A percentile compares a stretch with the other conserved stretches of the same genome.
phyloP scores from a whole-genome alignment of 1,140 invertebrate species.

The Plodia interpunctella region DNA sequence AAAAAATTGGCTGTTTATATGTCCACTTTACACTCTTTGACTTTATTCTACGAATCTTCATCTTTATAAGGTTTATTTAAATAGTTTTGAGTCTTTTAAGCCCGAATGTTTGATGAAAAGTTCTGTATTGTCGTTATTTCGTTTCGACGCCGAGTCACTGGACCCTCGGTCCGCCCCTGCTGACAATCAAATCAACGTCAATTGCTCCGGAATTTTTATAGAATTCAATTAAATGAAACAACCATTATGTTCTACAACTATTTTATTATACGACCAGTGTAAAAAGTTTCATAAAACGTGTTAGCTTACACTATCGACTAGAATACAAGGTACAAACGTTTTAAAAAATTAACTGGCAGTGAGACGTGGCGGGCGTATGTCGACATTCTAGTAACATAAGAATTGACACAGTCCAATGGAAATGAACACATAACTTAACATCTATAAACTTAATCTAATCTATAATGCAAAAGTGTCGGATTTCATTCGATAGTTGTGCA shows the following conservation, averaged over 20 bases:
- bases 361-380: conserved; percentile 73
- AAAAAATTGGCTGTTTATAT: too few relatives aligned
- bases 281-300: conserved; percentile 66
- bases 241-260: conserved; percentile 57
- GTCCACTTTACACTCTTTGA: too few relatives aligned
- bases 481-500: conserved; percentile 31
- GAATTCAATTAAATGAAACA: conserved; percentile 71
- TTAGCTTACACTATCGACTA: conserved; percentile 35
- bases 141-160: conserved; percentile 35
- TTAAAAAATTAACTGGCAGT: conserved; percentile 58
- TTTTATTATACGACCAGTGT: conserved; percentile 64
- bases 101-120: not conserved
- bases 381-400: conserved; percentile 77
- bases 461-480: conserved; percentile 46
- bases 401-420: conserved; percentile 76
- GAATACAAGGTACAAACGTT: conserved; percentile 32
- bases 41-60: too few relatives aligned
- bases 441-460: conserved; percentile 36
- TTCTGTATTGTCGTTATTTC: not conserved
- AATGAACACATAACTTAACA: conserved; percentile 56
- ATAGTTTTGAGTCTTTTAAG: too few relatives aligned
- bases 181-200: conserved; percentile 39
- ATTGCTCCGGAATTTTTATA: conserved; percentile 67
- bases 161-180: conserved; percentile 25
- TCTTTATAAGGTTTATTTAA: too few relatives aligned